Percentiles rank a stretch among this genome's conserved stretches.
phyloP scores from a whole-genome alignment of 2,113 vertebrate species.

The Jaculus jaculus region DNA sequence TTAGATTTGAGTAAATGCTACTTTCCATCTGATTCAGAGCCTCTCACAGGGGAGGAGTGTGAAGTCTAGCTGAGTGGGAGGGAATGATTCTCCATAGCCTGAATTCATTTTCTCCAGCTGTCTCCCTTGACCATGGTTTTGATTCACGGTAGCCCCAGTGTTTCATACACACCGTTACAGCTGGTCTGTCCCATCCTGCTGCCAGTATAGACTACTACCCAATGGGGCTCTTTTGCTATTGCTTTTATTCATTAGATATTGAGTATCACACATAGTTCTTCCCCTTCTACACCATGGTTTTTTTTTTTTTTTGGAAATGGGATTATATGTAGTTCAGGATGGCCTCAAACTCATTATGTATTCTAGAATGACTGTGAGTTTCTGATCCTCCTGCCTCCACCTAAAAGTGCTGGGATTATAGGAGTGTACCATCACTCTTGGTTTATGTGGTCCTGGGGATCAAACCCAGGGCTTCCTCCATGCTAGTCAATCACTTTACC shows the following conservation, averaged over 20 bases:
- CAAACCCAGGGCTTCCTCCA: not conserved
- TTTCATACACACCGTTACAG: not conserved
- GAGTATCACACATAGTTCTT: not conserved
- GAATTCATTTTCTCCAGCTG: constrained; percentile 64
- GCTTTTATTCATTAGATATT: not conserved
- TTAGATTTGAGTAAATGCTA: constrained; percentile 54
- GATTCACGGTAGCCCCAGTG: not conserved
- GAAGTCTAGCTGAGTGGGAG: constrained; percentile 62
- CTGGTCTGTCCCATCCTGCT: not conserved
- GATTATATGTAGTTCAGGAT: not conserved
- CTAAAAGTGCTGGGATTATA: not conserved
- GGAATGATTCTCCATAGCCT: constrained; percentile 54
- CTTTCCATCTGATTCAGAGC: constrained; percentile 67
- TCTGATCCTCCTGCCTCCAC: not conserved
- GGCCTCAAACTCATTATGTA: not conserved
- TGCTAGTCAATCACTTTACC: not conserved
- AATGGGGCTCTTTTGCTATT: not conserved
- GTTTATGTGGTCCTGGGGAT: not conserved
- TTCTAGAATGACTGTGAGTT: not conserved
- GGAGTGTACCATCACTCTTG: not conserved
- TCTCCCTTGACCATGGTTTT: constrained; percentile 13
- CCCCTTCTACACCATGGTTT: too few species aligned
- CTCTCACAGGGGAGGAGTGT: constrained; percentile 56
- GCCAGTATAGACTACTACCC: not conserved
- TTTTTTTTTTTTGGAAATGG: not conserved